These are phyloP conservation scores for Aphidius ervi DNA, from an alignment of 1,140 invertebrate species.

Conservation along the genomic window DNA sequence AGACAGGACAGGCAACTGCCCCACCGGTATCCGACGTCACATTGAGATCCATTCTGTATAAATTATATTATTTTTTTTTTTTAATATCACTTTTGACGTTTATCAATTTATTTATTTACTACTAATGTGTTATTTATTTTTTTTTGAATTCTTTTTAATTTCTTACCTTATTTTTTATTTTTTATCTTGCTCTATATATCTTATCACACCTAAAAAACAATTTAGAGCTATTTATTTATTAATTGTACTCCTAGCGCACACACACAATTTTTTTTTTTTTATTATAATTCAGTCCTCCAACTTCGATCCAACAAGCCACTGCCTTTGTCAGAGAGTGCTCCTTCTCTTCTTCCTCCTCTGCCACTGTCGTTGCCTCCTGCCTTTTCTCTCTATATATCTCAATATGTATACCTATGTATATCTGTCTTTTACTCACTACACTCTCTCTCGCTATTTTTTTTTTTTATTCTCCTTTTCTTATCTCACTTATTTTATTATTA, in stretches of 20 bases:
- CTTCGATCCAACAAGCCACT: too few species aligned
- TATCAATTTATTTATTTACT: slow-evolving; percentile 1
- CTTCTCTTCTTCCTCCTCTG: not conserved
- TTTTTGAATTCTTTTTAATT: too few species aligned
- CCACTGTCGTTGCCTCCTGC: slow-evolving; percentile 13
- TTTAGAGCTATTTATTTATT: too few species aligned
- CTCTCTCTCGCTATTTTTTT: slow-evolving; percentile 7
- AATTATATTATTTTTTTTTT: slow-evolving; percentile 5
- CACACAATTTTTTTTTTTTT: too few species aligned
- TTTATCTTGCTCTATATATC: too few species aligned
- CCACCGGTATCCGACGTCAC: slow-evolving; percentile 25
- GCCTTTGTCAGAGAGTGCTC: too few species aligned
- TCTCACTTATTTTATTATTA: slow-evolving; percentile 2
- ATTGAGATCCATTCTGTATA: slow-evolving; percentile 21
- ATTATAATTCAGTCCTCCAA: too few species aligned
- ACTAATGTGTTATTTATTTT: too few species aligned
- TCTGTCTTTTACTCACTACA: not conserved
- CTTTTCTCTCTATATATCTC: slow-evolving; percentile 12
- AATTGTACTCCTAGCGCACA: too few species aligned
- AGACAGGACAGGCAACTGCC: slow-evolving; percentile 68
- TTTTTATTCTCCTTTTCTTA: slow-evolving; percentile 1
- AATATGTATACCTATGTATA: slow-evolving; percentile 7
- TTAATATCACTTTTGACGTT: slow-evolving; percentile 8
- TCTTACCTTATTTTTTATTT: too few species aligned
- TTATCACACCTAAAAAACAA: too few species aligned